A percentile compares a stretch with the other conserved stretches of the same genome.
phyloP scores from a whole-genome alignment of 2,113 vertebrate genomes.

The Neodontobutis hainanensis region DNA sequence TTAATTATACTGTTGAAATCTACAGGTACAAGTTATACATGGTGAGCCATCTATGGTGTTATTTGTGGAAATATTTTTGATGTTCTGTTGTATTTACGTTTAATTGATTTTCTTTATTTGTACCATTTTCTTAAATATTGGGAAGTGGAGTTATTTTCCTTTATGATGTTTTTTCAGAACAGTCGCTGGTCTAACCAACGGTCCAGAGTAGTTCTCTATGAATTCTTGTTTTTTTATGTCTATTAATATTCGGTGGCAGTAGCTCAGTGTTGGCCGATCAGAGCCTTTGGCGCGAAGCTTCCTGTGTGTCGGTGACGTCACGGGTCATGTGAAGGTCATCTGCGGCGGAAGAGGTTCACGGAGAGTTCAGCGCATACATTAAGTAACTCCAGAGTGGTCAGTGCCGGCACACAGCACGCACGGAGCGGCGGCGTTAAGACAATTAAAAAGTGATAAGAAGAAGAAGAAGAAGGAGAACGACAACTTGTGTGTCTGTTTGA shows the following conservation, averaged over 20 bases:
- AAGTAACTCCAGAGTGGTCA: slow-evolving; percentile 87
- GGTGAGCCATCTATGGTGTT: no score
- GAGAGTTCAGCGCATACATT: slow-evolving; percentile 98
- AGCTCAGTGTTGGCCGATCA: slow-evolving; percentile 65
- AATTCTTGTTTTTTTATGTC: slow-evolving; percentile 1
- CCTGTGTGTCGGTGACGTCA: slow-evolving; percentile 85
- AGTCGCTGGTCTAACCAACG: no score
- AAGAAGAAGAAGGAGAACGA: slow-evolving; percentile 34
- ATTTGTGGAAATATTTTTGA: no score
- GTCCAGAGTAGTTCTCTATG: not conserved
- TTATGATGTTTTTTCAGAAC: no score
- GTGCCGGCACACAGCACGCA: slow-evolving; percentile 92
- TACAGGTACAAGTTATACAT: no score
- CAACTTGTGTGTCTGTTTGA: not conserved
- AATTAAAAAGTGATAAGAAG: slow-evolving; percentile 78
- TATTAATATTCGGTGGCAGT: slow-evolving; percentile 36
- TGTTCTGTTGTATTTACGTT: no score
- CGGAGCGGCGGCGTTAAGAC: slow-evolving; percentile 87
- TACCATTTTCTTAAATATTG: no score
- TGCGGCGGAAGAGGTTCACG: slow-evolving; percentile 89
- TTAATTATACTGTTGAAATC: no score
- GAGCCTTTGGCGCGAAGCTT: not conserved
- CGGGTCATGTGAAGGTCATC: slow-evolving; percentile 96
- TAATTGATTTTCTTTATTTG: no score
- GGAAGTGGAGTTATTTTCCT: no score